Evolutionary conservation across 2,888 invertebrate species (phyloP), one percentile per base, ranked within the genome.

Genomic region (Microplitis deprimator): DNA sequence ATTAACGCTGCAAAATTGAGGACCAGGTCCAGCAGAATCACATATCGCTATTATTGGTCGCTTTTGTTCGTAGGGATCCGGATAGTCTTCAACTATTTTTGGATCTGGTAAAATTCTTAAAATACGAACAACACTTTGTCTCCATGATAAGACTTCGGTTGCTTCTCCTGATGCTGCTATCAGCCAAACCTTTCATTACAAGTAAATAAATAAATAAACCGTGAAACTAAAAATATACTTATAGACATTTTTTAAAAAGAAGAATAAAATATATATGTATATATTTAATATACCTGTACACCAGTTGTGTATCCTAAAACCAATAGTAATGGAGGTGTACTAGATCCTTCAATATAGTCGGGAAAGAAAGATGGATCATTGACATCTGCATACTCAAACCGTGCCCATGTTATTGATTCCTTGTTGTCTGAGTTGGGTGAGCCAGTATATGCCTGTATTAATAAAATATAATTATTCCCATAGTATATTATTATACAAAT

Each of bases 81-180:
- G 88, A 79, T 85, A 88, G 85, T 92, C 92, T 61, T 91, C 91
- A 41, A 87, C 84, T 83, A 91, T 91, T 84, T 92, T 91, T 81
- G 98, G 97, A 77, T 94, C 94, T 7, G 97, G 97, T 87, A 98
- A 92, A 84, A 98, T 92, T 89, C 96, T 94, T 81, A 98, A 92
- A 75, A 94, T 92, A 78, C 94, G 93, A 70, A 98, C 96, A 80
- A 95, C 94, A 73, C 98, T 97, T 90, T 98, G 97, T 73, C 97
- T 93, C 94, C 98, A 97, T 3, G 98, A 98, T 78, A 99, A 90
- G 39, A 98, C 96, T 90, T 98, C 98, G 79, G 96, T 95, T 1
- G 98, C 98, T 89, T 98, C 98, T 29, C 98, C 98, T 84, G 94
- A 95, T 7, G 96, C 95, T 16, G 95, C 94, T 79, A 97, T 93